Percentiles rank a stretch among this genome's conserved stretches.
These are phyloP conservation scores for Thysanoteuthis rhombus DNA, from an alignment of 2,888 invertebrate species.

Conservation along the genomic window DNA sequence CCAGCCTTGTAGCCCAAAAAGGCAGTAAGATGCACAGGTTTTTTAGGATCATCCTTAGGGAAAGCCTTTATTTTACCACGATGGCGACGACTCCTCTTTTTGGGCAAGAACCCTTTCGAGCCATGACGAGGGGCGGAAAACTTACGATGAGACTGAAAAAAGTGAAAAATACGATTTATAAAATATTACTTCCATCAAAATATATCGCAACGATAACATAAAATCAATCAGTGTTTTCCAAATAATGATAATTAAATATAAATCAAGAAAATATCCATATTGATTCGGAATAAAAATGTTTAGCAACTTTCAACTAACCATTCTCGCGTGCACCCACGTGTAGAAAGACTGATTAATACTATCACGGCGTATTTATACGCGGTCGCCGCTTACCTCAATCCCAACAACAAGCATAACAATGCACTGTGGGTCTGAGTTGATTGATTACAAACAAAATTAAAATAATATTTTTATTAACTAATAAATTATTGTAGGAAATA, in stretches of 20 bases:
- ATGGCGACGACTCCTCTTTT: constrained; percentile 94
- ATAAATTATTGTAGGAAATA: neutral
- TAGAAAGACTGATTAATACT: too few relatives aligned
- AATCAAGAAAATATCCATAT: neutral
- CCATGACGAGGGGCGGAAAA: constrained; percentile 99
- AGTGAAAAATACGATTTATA: neutral
- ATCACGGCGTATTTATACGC: too few relatives aligned
- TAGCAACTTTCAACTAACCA: neutral
- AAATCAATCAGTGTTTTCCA: too few relatives aligned
- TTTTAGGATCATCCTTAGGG: constrained; percentile 95
- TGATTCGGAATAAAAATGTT: neutral
- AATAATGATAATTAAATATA: too few relatives aligned
- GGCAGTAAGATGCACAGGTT: constrained; percentile 97
- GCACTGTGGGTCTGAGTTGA: neutral
- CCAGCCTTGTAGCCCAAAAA: constrained; percentile 99
- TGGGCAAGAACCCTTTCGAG: constrained; percentile 99
- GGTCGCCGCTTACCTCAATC: neutral
- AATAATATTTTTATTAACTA: neutral
- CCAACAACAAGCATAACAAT: neutral
- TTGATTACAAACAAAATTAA: neutral
- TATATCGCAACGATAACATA: too few relatives aligned
- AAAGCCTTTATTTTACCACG: constrained; percentile 99
- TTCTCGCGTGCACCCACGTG: neutral
- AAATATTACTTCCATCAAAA: too few relatives aligned
- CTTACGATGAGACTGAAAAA: constrained; percentile 94